Base-by-base conservation (phyloP, 2,113 vertebrate genomes). In the Sardina pilchardus region DNA sequence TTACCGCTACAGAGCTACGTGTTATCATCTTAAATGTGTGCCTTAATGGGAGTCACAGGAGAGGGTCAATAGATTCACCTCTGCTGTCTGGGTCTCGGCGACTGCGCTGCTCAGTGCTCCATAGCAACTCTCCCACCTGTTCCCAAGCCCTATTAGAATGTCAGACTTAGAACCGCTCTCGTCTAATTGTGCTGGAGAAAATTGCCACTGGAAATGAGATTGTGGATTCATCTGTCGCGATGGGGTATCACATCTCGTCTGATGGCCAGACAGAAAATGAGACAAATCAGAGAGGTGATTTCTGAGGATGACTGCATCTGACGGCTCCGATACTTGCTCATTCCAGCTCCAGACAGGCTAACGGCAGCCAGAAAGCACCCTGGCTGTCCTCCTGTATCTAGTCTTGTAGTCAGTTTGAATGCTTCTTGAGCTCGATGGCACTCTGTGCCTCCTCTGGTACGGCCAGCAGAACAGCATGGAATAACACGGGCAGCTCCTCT, bases 221-320 rank as follows among this genome's bases (percentile, higher is more conserved):
- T 9, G 3, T 45, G 19, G 6, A 24, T 47, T 75, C 19, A 56
- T 81, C 82, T 34, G 80, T 85, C 85, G 81, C 88, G 87, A 88
- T 84, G n/a, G 86, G 59, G 26, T 81, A 82, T 85, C 82, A 67
- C 71, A 89, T 90, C 90, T 82, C 86, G 83, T 86, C 86, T 84
- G 59, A 88, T 87, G n/a, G 78, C 83, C 53, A 44, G 86, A 85
- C 86, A 86, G 82, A 78, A 89, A 91, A 92, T 86, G 85, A 90
- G 90, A 89, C 10, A 88, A 89, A 81, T 83, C 85, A 48, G 86
- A 36, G 84, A 83, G 85, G 59, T 82, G 17, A 88, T 89, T 81
- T 42, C 85, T 26, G 53, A 88, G 85, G 6, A 56, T 87, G 88
- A 86, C 88, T 82, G 21, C 24, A 56, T 84, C 81, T 83, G 86